phyloP scores from a whole-genome alignment of 2,797 vertebrate species.

The Anolis apletophallus region DNA sequence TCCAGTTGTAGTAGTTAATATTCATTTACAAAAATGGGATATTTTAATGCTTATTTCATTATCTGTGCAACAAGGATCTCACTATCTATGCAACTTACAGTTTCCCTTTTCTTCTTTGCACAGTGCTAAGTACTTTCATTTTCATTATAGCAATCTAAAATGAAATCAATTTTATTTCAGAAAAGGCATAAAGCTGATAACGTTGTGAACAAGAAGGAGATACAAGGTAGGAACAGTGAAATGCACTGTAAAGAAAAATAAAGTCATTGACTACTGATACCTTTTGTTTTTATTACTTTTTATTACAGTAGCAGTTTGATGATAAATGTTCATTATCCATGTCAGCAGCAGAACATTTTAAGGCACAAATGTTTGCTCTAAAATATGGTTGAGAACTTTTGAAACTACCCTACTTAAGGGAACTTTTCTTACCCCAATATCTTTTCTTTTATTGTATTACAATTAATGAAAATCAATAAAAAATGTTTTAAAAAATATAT shows the following conservation, averaged over 20 bases:
- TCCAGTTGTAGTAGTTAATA: background rate
- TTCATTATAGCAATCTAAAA: conserved; percentile 43
- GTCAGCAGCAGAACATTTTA: background rate
- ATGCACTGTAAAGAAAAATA: background rate
- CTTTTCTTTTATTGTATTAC: too few species aligned
- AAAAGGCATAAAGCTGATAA: conserved; percentile 98
- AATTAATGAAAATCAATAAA: too few species aligned
- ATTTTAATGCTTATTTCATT: background rate
- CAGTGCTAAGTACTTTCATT: background rate
- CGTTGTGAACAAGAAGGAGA: conserved; percentile 96
- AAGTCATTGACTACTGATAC: background rate
- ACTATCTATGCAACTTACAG: background rate
- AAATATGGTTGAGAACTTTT: too few species aligned
- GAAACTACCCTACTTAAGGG: too few species aligned
- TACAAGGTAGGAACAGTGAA: conserved; percentile 87
- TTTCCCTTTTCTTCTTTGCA: background rate
- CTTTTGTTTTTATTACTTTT: background rate
- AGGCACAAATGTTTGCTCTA: background rate
- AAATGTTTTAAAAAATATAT: too few species aligned
- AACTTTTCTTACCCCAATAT: too few species aligned
- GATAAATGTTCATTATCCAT: background rate
- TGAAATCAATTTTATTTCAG: conserved; percentile 78
- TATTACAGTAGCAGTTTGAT: too few species aligned
- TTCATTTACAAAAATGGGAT: background rate
- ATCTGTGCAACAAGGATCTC: background rate